These are phyloP conservation scores for Charaxes varanes DNA, from an alignment of 1,140 invertebrate genomes.

Conservation along the genomic window DNA sequence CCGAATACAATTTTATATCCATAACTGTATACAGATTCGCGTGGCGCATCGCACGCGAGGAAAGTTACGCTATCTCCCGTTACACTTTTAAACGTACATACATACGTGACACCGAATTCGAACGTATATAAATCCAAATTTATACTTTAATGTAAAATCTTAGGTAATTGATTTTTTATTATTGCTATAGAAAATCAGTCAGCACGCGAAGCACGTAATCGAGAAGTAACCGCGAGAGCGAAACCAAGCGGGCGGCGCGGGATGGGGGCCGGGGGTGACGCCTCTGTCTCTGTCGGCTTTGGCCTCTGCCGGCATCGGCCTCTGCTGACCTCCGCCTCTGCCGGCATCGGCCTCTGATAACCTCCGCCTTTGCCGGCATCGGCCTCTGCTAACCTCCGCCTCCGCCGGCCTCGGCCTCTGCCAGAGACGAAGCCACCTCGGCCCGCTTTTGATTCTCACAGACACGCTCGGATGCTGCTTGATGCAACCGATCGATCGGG, in stretches of 20 bases:
- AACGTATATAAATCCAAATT: conserved; percentile 75
- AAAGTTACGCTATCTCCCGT: conserved; percentile 69
- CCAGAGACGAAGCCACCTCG: conserved; percentile 28
- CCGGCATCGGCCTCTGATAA: no score
- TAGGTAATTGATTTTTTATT: conserved; percentile 77
- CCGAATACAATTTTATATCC: conserved; percentile 73
- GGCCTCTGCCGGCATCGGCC: conserved; percentile 19
- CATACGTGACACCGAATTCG: conserved; percentile 74
- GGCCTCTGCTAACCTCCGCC: no score
- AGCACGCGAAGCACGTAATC: conserved; percentile 76
- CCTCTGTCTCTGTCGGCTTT: no score
- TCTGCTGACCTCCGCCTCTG: conserved; percentile 40
- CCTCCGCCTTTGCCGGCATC: no score
- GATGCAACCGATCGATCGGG: conserved; percentile 50
- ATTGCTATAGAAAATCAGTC: conserved; percentile 77
- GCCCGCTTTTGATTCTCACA: conserved; percentile 44
- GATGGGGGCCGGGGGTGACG: conserved; percentile 24
- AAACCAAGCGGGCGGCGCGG: conserved; percentile 69
- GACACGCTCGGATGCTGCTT: conserved; percentile 62
- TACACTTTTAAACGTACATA: conserved; percentile 74
- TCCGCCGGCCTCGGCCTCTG: conserved; percentile 2
- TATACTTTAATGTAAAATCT: conserved; percentile 76
- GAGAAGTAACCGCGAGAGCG: conserved; percentile 74
- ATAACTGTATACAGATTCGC: conserved; percentile 74
- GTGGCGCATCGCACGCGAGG: conserved; percentile 73